Evolutionary conservation across 2,888 invertebrate species (phyloP), one percentile per base, ranked within the genome.

Genomic region (Orthonevra nobilis): DNA sequence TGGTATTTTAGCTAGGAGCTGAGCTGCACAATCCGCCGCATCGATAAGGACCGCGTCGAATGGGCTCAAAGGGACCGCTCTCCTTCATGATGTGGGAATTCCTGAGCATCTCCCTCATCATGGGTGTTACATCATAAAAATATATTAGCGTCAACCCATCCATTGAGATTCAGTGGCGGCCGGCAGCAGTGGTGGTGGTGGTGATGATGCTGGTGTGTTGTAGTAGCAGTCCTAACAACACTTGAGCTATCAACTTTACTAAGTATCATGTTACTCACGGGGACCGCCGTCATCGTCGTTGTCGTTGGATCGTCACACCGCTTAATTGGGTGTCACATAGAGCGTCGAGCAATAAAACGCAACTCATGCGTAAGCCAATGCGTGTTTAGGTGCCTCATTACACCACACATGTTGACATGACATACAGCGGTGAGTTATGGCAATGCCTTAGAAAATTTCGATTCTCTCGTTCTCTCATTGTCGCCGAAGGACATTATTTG

Each of bases 281-380:
- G 34, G 66, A 79, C 66, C 79, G 79, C 73, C 70, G 12, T 50
- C 44, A 40, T 46, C 38, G 54, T 23, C 32, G 44, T 50, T 61
- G 40, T 23, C 48, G 52, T n/a, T n/a, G n/a, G n/a, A n/a, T n/a
- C n/a, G 60, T 70, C 64, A 64, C 48, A 61, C 79, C 36, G 68
- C 73, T 79, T 79, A 79, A 79, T 79, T 79, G 50, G 73, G 79
- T 79, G 79, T 79, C 79, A 68, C 66, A 52, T 73, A 77, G 52
- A 28, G 44, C 32, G 63, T 52, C 20, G 17, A 48, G 42, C 66
- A 61, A 79, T 79, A 79, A 73, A 73, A 54, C 32, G 12, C 2
- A 61, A 61, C 23, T 50, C 60, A 72, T 66, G 79, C 79, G 54
- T 79, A 58, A 68, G 54, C 50, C 28, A 61, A 66, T 20, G 36